Conservation (phyloP, 2,888 invertebrate species). For the Pomacea canaliculata region DNA sequence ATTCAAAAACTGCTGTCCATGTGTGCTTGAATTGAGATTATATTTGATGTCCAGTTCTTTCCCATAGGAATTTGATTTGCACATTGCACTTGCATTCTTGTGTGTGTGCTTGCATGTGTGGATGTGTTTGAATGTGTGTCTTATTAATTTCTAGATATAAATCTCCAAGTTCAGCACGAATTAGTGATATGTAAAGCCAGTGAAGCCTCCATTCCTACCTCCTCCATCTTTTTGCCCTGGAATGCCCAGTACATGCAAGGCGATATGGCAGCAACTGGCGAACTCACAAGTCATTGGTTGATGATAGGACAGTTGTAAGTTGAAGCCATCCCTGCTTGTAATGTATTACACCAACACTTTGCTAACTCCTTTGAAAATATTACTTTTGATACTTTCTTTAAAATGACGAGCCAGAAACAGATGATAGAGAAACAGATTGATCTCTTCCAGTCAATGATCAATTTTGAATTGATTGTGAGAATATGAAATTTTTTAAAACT, state of each 20-base stretch:
- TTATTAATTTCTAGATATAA: conserved; percentile 49
- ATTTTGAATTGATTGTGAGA: too few relatives aligned
- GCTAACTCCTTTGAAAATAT: too few relatives aligned
- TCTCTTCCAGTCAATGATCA: too few relatives aligned
- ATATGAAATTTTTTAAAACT: too few relatives aligned
- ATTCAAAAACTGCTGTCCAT: too few relatives aligned
- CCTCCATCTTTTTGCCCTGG: conserved; percentile 64
- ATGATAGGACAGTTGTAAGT: conserved; percentile 22
- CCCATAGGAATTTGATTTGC: not conserved
- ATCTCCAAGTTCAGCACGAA: conserved; percentile 55
- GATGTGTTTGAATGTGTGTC: not conserved
- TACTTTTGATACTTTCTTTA: too few relatives aligned
- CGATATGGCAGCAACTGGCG: conserved; percentile 33
- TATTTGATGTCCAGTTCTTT: too few relatives aligned
- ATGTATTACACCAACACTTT: too few relatives aligned
- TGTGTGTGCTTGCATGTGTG: too few relatives aligned
- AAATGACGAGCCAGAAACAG: too few relatives aligned
- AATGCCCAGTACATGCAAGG: conserved; percentile 39
- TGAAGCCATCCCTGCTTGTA: not conserved
- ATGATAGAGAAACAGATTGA: too few relatives aligned
- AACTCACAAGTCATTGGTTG: conserved; percentile 33
- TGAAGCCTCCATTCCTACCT: conserved; percentile 65
- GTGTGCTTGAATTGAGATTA: too few relatives aligned
- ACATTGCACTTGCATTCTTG: not conserved
- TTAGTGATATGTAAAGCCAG: conserved; percentile 65